Percentiles rank a stretch among this genome's conserved stretches.
Conservation (phyloP, 2,888 invertebrate species). For the Drosophila pseudotakahashii region DNA sequence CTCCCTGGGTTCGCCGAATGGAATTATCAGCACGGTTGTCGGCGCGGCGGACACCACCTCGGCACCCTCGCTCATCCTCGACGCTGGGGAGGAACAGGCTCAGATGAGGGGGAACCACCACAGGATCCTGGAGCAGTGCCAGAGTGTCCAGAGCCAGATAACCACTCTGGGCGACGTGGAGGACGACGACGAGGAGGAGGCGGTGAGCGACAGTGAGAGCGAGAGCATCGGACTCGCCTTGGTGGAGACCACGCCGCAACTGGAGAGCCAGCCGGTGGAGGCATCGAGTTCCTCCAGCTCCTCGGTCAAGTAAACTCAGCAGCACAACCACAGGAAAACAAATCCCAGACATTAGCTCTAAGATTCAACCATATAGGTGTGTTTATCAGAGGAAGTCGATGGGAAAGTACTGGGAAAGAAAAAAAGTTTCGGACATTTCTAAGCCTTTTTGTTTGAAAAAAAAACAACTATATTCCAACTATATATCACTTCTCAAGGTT, state of each 20-base stretch:
- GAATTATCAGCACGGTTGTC: slow-evolving; percentile 5
- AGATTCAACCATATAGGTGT: slow-evolving; percentile 10
- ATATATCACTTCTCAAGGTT: neutral
- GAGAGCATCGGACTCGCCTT: slow-evolving; percentile 60
- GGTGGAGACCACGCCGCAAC: slow-evolving; percentile 61
- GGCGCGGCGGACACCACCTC: slow-evolving; percentile 52
- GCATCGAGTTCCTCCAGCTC: slow-evolving; percentile 67
- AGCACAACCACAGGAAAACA: slow-evolving; percentile 9
- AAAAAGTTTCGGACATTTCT: neutral
- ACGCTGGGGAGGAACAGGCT: slow-evolving; percentile 39
- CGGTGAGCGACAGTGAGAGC: slow-evolving; percentile 53
- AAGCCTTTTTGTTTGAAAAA: neutral
- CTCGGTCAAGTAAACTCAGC: slow-evolving; percentile 66
- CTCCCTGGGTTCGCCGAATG: slow-evolving; percentile 56
- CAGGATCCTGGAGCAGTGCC: slow-evolving; percentile 67
- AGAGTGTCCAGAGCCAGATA: slow-evolving; percentile 76
- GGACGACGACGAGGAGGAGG: slow-evolving; percentile 42
- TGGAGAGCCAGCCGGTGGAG: slow-evolving; percentile 55
- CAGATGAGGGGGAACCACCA: slow-evolving; percentile 48
- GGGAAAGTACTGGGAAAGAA: neutral
- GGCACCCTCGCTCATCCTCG: slow-evolving; percentile 65
- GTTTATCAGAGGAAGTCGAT: neutral
- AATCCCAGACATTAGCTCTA: slow-evolving; percentile 8
- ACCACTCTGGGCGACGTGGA: slow-evolving; percentile 78
- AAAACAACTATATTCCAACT: too few species aligned